phyloP scores from a whole-genome alignment of 2,113 vertebrate genomes.

The Rattus rattus region DNA sequence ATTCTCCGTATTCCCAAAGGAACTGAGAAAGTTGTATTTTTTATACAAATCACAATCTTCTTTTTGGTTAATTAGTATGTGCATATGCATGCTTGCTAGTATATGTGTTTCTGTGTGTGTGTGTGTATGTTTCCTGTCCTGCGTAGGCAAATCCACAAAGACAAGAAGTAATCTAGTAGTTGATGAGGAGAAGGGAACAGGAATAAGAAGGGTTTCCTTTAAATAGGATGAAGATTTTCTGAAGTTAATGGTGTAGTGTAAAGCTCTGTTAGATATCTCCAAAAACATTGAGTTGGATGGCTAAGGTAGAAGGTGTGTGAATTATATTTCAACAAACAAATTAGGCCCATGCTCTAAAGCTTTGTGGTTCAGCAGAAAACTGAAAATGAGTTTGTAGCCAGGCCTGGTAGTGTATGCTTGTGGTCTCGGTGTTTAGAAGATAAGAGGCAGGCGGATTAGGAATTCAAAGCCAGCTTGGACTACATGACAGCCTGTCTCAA shows the following conservation, averaged over 20 bases:
- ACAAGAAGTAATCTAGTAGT: neutral
- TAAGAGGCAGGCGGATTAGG: neutral
- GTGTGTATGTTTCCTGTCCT: neutral
- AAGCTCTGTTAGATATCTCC: neutral
- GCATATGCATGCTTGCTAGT: neutral
- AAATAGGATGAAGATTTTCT: neutral
- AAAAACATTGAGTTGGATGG: neutral
- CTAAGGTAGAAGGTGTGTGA: neutral
- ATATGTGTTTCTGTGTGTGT: neutral
- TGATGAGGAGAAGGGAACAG: neutral
- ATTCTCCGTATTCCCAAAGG: neutral
- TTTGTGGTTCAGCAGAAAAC: neutral
- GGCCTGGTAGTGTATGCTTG: too few relatives aligned
- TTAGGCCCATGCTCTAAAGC: neutral
- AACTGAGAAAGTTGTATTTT: neutral
- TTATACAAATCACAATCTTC: constrained; percentile 19
- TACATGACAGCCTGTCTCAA: neutral
- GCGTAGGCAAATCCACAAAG: neutral
- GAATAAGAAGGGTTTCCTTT: neutral
- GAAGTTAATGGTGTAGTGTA: neutral
- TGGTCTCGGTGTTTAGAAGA: neutral
- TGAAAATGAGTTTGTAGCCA: neutral
- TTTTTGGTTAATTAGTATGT: constrained; percentile 2
- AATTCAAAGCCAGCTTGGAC: neutral
- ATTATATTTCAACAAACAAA: neutral